Conservation (phyloP, 1,140 invertebrate species). For the Hylaeus anthracinus region DNA sequence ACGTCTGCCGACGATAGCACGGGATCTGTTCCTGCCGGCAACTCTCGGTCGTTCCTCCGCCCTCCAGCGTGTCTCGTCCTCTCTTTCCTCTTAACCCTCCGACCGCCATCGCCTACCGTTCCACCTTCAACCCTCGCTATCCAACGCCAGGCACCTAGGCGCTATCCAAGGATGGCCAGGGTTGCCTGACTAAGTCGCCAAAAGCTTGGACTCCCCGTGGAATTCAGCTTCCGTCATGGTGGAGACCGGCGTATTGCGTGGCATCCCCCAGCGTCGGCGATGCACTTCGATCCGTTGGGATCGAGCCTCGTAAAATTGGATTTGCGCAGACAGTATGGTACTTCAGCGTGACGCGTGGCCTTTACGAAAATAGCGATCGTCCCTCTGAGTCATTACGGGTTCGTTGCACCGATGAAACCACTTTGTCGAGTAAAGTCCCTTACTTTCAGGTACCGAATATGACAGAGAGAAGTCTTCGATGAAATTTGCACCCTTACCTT, state of each 20-base stretch:
- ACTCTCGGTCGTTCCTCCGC: constrained; percentile 33
- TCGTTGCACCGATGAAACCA: background rate
- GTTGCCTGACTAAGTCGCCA: constrained; percentile 62
- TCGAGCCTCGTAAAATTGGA: constrained; percentile 67
- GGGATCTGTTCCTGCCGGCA: constrained; percentile 45
- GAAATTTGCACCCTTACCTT: too few species aligned
- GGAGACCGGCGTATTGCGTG: constrained; percentile 55
- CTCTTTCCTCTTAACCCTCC: constrained; percentile 16
- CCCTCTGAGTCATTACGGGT: constrained; percentile 2
- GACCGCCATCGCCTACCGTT: background rate
- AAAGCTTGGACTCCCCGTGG: constrained; percentile 62
- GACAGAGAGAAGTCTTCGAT: too few species aligned
- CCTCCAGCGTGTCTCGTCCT: constrained; percentile 48
- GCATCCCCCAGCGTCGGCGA: constrained; percentile 55
- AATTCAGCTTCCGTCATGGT: constrained; percentile 62
- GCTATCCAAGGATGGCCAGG: constrained; percentile 47
- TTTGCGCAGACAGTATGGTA: constrained; percentile 48
- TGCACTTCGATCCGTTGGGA: constrained; percentile 63
- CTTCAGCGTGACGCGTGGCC: constrained; percentile 9
- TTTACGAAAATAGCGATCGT: background rate
- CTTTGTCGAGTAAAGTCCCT: too few species aligned
- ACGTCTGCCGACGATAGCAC: constrained; percentile 44
- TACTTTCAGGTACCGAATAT: too few species aligned
- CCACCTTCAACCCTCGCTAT: background rate
- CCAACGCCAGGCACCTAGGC: background rate